These are phyloP conservation scores for Dasypolia templi DNA, from an alignment of 2,888 invertebrate species.

Conservation along the genomic window DNA sequence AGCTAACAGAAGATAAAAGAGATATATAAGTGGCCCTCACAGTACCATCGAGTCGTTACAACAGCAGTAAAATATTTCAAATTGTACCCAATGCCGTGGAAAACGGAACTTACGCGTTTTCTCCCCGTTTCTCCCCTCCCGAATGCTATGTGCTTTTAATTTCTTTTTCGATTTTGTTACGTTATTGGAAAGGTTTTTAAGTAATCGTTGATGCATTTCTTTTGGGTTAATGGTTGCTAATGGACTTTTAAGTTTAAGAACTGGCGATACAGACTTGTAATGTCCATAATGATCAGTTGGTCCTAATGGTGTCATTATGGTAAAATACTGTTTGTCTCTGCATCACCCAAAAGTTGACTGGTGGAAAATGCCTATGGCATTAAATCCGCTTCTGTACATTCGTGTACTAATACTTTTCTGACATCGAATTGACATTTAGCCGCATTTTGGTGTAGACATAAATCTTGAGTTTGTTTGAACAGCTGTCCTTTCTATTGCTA, in stretches of 20 bases:
- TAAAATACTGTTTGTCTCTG: too few relatives aligned
- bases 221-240: slow-evolving; percentile 42
- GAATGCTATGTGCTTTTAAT: slow-evolving; percentile 75
- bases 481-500: slow-evolving; percentile 9
- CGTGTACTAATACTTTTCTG: slow-evolving; percentile 38
- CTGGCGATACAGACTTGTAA: slow-evolving; percentile 21
- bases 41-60: slow-evolving; percentile 90
- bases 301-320: slow-evolving; percentile 39
- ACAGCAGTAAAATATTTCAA: slow-evolving; percentile 90
- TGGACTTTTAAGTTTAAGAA: slow-evolving; percentile 43
- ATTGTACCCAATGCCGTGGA: slow-evolving; percentile 90
- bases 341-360: too few relatives aligned
- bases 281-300: slow-evolving; percentile 21
- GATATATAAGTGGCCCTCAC: slow-evolving; percentile 90
- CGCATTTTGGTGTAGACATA: background rate
- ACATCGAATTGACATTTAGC: slow-evolving; percentile 14
- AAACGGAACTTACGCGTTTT: slow-evolving; percentile 89
- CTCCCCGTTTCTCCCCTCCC: slow-evolving; percentile 65
- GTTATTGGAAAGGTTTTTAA: slow-evolving; percentile 62
- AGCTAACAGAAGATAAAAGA: slow-evolving; percentile 89
- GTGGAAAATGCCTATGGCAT: too few relatives aligned
- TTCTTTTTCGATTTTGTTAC: slow-evolving; percentile 73
- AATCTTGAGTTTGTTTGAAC: background rate
- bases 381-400: too few relatives aligned
- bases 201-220: slow-evolving; percentile 58